phyloP scores from a whole-genome alignment of 1,140 invertebrate genomes.

The Globodera ellingtonae region DNA sequence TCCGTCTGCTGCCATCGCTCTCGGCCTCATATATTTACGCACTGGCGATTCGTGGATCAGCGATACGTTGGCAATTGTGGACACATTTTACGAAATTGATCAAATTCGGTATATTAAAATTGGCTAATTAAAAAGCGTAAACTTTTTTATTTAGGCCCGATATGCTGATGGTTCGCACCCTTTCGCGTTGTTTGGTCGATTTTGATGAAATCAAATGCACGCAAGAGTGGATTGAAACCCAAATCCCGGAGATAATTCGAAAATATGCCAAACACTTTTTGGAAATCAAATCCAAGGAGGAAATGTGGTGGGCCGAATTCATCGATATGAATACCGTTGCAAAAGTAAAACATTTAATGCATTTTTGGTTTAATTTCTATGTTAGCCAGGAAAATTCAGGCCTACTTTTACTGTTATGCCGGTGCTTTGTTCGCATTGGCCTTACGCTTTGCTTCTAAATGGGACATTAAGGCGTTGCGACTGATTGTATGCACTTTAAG shows the following conservation, averaged over 20 bases:
- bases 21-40: constrained; percentile 44
- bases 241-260: constrained; percentile 40
- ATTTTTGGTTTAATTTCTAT: constrained; percentile 2
- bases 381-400: constrained; percentile 2
- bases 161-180: constrained; percentile 42
- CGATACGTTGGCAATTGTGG: constrained; percentile 31
- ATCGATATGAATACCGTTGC: constrained; percentile 31
- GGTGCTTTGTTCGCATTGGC: constrained; percentile 51
- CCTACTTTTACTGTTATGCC: constrained; percentile 43
- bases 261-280: constrained; percentile 32
- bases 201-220: constrained; percentile 33
- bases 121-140: too few relatives aligned
- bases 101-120: constrained; percentile 30
- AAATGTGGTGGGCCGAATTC: constrained; percentile 34
- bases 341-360: constrained; percentile 8
- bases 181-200: constrained; percentile 35
- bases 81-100: constrained; percentile 43
- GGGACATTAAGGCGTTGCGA: constrained; percentile 21
- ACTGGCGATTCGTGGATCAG: constrained; percentile 33
- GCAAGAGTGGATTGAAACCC: constrained; percentile 35
- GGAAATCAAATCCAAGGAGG: constrained; percentile 8
- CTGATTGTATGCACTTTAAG: constrained; percentile 34
- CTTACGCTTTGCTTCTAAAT: constrained; percentile 44
- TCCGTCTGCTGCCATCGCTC: constrained; percentile 38
- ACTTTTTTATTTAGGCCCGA: constrained; percentile 36